Evolutionary conservation across 30 jellyfish, hydroid and myxozoan genomes (phyloP), one percentile per base, ranked within the genome.

Genomic region (Aurelia aurita complex sp. Pacific): DNA sequence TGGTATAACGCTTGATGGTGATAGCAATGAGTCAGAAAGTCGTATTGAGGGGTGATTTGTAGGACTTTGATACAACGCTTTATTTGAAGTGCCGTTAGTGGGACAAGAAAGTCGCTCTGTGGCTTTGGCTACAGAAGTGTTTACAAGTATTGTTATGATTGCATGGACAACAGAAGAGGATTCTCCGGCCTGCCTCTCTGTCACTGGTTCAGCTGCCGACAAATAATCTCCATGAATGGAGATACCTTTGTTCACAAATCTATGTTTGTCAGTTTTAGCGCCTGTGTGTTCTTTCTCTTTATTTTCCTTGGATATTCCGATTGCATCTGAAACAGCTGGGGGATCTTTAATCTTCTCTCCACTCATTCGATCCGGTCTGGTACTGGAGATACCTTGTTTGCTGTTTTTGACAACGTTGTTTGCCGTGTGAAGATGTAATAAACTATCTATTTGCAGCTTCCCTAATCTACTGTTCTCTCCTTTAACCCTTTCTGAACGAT

Each of bases 1-100:
- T 18, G 81, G 89, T 14, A 79, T 40, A 43, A 66, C 19, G 53
- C 70, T 65, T 38, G 89, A 62, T 9, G 89, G 81, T 15, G 89
- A 79, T 17, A 64, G 72, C 35, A 75, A 18, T 17, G 42, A 63
- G 18, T 33, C 35, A 42, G 57, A 46, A 0, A 9, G 57, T 46
- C 14, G 13, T 46, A 14, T 9, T 9, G 57, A 46, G 1, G 13
- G 57, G 7, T 46, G 57, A 5, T 46, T 5, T 6, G 11, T 46
- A 46, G 14, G 57, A 9, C 11, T 46, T 46, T 46, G 57, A 46
- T 46, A 46, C 57, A 46, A 46, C 57, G 14, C 57, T 9, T 46
- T 9, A 46, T 14, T 46, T 46, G 14, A 46, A 46, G 57, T 46
- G 14, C 11, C 57, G 0, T 6, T 46, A 46, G 57, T 9, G 10